These are phyloP conservation scores for human (Homo sapiens) DNA, from an alignment of 2,113 vertebrate species.

Conservation along the genomic window DNA sequence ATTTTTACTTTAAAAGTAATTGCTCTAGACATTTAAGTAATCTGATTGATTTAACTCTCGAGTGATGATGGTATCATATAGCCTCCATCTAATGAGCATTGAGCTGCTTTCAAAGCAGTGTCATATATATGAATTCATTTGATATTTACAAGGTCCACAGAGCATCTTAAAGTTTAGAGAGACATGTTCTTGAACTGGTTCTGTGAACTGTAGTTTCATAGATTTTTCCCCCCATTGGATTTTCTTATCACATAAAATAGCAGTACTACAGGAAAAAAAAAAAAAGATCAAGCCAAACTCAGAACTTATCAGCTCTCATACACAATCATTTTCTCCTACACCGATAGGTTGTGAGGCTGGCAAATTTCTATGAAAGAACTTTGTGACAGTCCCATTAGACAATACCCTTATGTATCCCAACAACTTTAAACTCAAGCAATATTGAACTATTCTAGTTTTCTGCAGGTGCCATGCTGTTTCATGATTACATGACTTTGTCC, in stretches of 20 bases:
- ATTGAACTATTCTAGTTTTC: not conserved
- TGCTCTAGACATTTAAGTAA: not conserved
- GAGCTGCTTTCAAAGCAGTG: not conserved
- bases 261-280: not conserved
- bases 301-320: not conserved
- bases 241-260: constrained; percentile 22
- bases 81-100: rapidly evolving
- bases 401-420: not conserved
- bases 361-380: not conserved
- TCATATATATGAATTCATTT: not conserved
- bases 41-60: not conserved
- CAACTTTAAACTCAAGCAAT: not conserved
- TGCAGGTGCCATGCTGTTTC: not conserved
- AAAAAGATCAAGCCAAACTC: not conserved
- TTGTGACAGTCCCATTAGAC: rapidly evolving
- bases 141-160: not conserved
- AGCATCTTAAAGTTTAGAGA: not conserved
- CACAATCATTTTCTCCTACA: not conserved
- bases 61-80: no score
- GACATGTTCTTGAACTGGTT: not conserved
- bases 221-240: not conserved
- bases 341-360: not conserved
- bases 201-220: not conserved
- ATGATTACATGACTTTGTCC: not conserved
- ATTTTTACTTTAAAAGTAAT: not conserved